Conservation (phyloP, 2,113 vertebrate species). For the Piaya cayana region DNA sequence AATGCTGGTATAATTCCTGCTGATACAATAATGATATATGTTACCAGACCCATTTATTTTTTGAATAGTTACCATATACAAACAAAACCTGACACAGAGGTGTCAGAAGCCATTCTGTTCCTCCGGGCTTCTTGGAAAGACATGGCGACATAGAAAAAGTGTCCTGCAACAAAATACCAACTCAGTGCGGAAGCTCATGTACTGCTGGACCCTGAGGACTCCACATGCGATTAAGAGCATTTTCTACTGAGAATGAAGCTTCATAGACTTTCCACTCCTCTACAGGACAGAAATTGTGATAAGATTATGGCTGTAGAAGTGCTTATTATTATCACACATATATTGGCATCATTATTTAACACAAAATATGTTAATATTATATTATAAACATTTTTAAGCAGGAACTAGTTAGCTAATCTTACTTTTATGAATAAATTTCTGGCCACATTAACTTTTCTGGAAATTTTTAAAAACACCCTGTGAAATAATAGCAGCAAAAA, state of each 20-base stretch:
- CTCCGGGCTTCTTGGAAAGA: background rate
- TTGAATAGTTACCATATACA: background rate
- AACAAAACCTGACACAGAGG: background rate
- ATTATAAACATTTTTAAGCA: background rate
- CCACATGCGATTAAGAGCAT: background rate
- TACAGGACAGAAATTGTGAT: background rate
- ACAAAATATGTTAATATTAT: background rate
- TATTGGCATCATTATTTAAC: accelerated
- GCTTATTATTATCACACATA: background rate
- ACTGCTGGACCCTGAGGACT: background rate
- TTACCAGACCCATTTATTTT: background rate
- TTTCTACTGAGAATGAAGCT: background rate
- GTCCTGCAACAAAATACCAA: background rate
- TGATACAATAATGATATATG: background rate
- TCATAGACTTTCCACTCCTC: background rate
- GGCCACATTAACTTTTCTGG: background rate
- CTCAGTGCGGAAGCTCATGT: background rate
- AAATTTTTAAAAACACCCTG: background rate
- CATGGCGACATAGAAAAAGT: background rate
- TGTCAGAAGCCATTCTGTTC: background rate
- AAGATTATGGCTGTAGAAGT: background rate
- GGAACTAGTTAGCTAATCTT: background rate
- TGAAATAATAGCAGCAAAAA: background rate
- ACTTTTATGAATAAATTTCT: background rate
- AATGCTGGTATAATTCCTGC: background rate